A percentile compares a stretch with the other conserved stretches of the same genome.
These are phyloP conservation scores for Poliocrania exsul DNA, from an alignment of 2,797 vertebrate species.

Conservation along the genomic window DNA sequence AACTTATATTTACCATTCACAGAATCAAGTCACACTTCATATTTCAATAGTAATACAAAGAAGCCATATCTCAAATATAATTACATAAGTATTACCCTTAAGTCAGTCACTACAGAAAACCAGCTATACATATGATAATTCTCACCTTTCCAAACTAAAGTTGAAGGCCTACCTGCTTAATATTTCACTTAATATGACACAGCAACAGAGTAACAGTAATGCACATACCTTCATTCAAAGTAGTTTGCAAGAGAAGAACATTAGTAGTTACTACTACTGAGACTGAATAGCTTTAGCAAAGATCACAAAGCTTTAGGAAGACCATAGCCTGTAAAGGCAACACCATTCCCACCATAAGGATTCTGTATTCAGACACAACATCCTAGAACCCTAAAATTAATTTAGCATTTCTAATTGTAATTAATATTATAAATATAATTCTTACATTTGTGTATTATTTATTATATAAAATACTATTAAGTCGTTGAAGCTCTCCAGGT, in stretches of 20 bases:
- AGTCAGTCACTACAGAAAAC: neutral
- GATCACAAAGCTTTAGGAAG: constrained; percentile 22
- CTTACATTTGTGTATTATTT: neutral
- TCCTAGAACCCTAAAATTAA: constrained; percentile 2
- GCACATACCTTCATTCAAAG: neutral
- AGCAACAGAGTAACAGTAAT: constrained; percentile 3
- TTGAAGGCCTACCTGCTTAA: neutral
- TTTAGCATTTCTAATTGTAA: neutral
- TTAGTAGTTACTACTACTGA: neutral
- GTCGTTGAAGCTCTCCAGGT: neutral
- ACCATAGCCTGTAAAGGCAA: constrained; percentile 7
- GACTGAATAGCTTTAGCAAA: neutral
- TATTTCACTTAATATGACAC: neutral
- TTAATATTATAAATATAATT: neutral
- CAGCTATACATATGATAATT: neutral
- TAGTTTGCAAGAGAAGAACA: constrained; percentile 29
- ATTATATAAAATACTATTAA: neutral
- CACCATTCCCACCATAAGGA: constrained; percentile 1
- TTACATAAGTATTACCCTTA: neutral
- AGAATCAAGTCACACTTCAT: neutral
- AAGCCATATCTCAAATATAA: neutral
- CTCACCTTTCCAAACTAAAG: neutral
- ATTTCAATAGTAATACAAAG: neutral
- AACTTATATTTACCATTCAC: neutral
- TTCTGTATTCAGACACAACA: constrained; percentile 25